Evolutionary conservation across 2,797 vertebrate genomes (phyloP).

Genomic region (Hybognathus amarus): DNA sequence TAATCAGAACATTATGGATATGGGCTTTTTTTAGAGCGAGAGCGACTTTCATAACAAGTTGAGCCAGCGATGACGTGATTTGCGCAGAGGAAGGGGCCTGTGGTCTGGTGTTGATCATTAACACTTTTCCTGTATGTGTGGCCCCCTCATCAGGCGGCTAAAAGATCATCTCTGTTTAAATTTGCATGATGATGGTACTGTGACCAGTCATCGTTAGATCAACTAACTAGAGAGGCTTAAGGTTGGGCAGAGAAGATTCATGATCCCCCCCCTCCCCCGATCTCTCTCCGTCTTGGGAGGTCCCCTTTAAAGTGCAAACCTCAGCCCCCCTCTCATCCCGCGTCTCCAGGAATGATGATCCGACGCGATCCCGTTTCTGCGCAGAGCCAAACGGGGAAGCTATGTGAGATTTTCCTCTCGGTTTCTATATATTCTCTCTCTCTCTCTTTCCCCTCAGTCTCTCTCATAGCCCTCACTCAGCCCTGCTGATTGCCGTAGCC

Average conservation of each 20-base stretch:
- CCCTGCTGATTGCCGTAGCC: slow-evolving; percentile 74
- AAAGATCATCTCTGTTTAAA: slow-evolving; percentile 69
- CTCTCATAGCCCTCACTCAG: slow-evolving; percentile 51
- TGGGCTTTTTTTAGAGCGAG: slow-evolving; percentile 31
- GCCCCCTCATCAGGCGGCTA: slow-evolving; percentile 60
- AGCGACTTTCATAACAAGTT: slow-evolving; percentile 43
- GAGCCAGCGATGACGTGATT: slow-evolving; percentile 34
- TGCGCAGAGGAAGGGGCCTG: slow-evolving; percentile 35
- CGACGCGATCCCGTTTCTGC: slow-evolving; percentile 60
- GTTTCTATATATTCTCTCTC: slow-evolving; percentile 60
- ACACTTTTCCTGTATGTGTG: slow-evolving; percentile 61
- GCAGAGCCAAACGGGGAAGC: slow-evolving; percentile 59
- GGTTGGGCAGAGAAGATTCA: slow-evolving; percentile 64
- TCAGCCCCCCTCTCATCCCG: slow-evolving; percentile 46
- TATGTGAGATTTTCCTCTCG: slow-evolving; percentile 66
- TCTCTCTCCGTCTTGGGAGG: slow-evolving; percentile 60
- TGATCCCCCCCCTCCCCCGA: slow-evolving; percentile 41
- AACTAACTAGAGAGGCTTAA: slow-evolving; percentile 63
- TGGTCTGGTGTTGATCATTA: slow-evolving; percentile 64
- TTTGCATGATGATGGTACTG: slow-evolving; percentile 70
- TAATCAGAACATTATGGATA: slow-evolving; percentile 25
- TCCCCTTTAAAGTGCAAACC: slow-evolving; percentile 55
- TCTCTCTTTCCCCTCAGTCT: slow-evolving; percentile 42
- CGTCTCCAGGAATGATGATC: slow-evolving; percentile 55
- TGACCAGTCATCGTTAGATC: slow-evolving; percentile 66